phyloP scores from a whole-genome alignment of 1,140 invertebrate genomes.

The Cotesia vestalis region DNA sequence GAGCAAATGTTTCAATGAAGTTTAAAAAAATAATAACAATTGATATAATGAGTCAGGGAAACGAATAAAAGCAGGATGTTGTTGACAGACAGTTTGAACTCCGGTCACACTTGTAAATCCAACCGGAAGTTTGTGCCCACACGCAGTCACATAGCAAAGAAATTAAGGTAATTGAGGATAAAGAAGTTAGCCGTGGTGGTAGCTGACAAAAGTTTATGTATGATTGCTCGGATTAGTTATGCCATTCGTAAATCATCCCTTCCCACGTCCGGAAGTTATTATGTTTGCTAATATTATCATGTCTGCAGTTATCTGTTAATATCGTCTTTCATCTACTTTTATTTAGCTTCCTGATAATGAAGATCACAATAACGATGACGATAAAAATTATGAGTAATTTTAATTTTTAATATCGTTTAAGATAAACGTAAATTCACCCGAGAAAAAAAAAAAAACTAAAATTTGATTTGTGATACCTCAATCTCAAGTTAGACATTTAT shows the following conservation, averaged over 20 bases:
- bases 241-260: conserved; percentile 30
- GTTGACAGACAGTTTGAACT: conserved; percentile 21
- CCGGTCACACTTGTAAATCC: conserved; percentile 48
- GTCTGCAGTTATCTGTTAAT: not conserved
- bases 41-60: conserved; percentile 23
- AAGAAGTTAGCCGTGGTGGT: conserved; percentile 5
- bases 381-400: not conserved
- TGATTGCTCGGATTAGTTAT: conserved; percentile 27
- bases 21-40: conserved; percentile 10
- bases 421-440: not conserved
- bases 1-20: not conserved
- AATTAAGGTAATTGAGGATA: conserved; percentile 40
- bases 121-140: conserved; percentile 59
- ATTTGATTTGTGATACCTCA: not conserved
- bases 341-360: not conserved
- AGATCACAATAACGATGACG: not conserved
- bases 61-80: conserved; percentile 38
- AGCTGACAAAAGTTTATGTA: conserved; percentile 16
- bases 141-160: conserved; percentile 43
- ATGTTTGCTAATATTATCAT: conserved; percentile 19
- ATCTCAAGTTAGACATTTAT: conserved; percentile 40
- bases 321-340: not conserved
- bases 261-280: conserved; percentile 13
- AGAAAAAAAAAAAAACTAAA: not conserved
- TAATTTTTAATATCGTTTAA: not conserved